Conservation (phyloP, 2,888 invertebrate species). For the Luperina testacea region DNA sequence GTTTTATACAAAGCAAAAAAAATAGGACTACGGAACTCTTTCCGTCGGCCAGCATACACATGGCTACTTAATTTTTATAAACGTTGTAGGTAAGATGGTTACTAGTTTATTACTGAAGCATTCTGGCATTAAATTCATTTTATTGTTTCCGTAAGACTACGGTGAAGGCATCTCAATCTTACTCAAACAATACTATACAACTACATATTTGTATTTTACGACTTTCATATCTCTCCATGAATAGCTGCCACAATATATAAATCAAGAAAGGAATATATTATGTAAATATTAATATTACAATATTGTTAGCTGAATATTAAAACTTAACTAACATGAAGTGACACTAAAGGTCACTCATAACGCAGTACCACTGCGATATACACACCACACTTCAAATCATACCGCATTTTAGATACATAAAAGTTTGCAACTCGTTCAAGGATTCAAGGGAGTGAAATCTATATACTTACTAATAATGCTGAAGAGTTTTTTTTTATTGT, state of each 20-base stretch:
- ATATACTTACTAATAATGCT: neutral
- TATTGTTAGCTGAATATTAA: slow-evolving; percentile 22
- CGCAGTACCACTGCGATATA: neutral
- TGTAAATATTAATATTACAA: slow-evolving; percentile 20
- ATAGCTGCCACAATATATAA: slow-evolving; percentile 16
- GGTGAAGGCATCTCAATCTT: neutral
- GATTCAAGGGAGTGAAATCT: slow-evolving; percentile 31
- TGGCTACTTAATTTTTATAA: neutral
- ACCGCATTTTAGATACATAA: slow-evolving; percentile 2
- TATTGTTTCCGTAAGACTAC: slow-evolving; percentile 16
- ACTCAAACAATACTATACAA: slow-evolving; percentile 13
- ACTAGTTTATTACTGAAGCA: slow-evolving; percentile 1
- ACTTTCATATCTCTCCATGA: neutral
- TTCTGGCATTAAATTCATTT: slow-evolving; percentile 13
- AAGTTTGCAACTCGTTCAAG: slow-evolving; percentile 18
- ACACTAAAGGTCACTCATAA: neutral
- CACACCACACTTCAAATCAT: neutral
- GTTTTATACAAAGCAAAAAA: too few species aligned
- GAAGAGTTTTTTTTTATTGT: neutral
- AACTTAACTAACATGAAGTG: neutral
- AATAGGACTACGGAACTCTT: neutral
- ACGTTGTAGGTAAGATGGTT: neutral
- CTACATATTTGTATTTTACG: neutral
- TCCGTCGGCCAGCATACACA: neutral
- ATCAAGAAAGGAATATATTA: neutral